Evolutionary conservation across 1,140 invertebrate genomes (phyloP).

Genomic region (Stegodyphus dumicola): DNA sequence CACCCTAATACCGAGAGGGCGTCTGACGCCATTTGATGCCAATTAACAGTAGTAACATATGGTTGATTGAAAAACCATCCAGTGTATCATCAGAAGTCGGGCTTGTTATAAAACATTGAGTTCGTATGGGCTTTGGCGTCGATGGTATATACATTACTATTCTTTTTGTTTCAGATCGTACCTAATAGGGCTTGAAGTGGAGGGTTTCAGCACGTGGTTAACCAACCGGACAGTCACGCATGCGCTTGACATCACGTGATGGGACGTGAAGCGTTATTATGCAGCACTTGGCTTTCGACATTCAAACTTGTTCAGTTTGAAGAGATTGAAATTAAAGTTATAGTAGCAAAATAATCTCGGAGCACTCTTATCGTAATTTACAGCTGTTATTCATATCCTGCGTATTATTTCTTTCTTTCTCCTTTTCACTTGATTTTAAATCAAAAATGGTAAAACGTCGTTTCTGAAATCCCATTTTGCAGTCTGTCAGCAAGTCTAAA

Average conservation of each 20-base stretch:
- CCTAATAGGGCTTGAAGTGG: slow-evolving; percentile 54
- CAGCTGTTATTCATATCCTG: too few relatives aligned
- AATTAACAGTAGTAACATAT: slow-evolving; percentile 27
- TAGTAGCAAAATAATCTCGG: too few relatives aligned
- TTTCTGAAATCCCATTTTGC: too few relatives aligned
- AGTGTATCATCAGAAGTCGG: slow-evolving; percentile 35
- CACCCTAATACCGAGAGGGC: background rate
- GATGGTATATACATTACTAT: background rate
- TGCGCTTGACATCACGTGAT: slow-evolving; percentile 23
- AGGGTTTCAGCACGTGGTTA: slow-evolving; percentile 8
- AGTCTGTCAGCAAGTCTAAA: too few relatives aligned
- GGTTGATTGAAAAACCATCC: slow-evolving; percentile 38
- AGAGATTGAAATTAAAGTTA: too few relatives aligned
- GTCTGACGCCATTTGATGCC: background rate
- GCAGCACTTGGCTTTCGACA: too few relatives aligned
- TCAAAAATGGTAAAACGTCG: too few relatives aligned
- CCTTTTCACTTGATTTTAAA: too few relatives aligned
- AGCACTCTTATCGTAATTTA: too few relatives aligned
- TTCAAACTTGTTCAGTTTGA: background rate
- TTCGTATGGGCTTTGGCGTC: background rate
- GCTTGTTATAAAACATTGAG: slow-evolving; percentile 26
- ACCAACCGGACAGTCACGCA: slow-evolving; percentile 42
- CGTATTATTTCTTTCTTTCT: too few relatives aligned
- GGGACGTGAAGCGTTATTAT: background rate
- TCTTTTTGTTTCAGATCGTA: background rate